Conservation (phyloP, 2,797 vertebrate species). For the Chrysolophus pictus region DNA sequence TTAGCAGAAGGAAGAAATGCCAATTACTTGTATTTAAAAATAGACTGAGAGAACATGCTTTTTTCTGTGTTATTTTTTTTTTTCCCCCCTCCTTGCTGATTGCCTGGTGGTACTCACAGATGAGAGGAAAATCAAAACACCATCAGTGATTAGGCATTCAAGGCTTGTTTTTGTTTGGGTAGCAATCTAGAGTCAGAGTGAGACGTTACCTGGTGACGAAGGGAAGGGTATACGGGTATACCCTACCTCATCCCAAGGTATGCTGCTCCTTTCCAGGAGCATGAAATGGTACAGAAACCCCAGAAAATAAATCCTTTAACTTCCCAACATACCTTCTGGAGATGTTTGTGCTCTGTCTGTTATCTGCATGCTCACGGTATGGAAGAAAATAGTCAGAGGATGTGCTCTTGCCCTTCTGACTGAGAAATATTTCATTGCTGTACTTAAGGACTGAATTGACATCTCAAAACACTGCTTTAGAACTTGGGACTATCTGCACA, state of each 20-base stretch:
- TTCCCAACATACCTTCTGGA: background rate
- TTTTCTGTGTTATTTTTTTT: background rate
- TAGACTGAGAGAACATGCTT: slow-evolving; percentile 64
- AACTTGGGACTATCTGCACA: background rate
- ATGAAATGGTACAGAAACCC: background rate
- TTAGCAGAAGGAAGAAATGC: slow-evolving; percentile 68
- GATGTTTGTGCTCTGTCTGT: background rate
- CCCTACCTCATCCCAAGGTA: background rate
- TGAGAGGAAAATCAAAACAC: slow-evolving; percentile 77
- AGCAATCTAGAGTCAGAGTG: slow-evolving; percentile 57
- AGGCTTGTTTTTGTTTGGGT: slow-evolving; percentile 75
- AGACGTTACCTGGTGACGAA: slow-evolving; percentile 48
- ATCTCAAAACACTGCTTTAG: background rate
- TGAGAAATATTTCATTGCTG: background rate
- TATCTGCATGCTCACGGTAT: background rate
- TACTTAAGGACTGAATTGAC: background rate
- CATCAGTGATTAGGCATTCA: slow-evolving; percentile 72
- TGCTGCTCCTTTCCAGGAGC: background rate
- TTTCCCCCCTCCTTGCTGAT: slow-evolving; percentile 34
- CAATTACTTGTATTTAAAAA: slow-evolving; percentile 78
- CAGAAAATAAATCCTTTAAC: background rate
- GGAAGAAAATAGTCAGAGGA: background rate
- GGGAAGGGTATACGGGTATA: slow-evolving; percentile 10
- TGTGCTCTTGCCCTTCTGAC: background rate
- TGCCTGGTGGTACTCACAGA: slow-evolving; percentile 71